These are phyloP conservation scores for Willisornis vidua DNA, from an alignment of 2,113 vertebrate species.

Conservation along the genomic window DNA sequence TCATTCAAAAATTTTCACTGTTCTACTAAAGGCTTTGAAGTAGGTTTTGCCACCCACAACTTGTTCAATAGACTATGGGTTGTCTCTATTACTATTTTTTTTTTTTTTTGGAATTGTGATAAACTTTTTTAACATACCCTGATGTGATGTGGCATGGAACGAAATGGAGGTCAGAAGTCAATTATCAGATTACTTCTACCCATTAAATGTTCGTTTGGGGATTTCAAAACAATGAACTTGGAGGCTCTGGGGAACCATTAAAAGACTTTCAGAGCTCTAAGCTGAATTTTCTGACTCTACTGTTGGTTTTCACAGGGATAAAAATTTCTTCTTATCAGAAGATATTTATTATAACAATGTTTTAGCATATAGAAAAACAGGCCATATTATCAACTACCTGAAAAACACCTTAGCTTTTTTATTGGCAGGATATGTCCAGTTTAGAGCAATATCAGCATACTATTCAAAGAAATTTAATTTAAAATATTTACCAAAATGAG, in stretches of 20 bases:
- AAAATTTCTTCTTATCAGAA: neutral
- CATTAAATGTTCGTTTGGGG: neutral
- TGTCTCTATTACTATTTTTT: neutral
- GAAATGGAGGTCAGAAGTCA: neutral
- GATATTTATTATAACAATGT: neutral
- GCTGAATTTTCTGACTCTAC: neutral
- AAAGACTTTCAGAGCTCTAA: neutral
- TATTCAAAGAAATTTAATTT: neutral
- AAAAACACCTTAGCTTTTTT: neutral
- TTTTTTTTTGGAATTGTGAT: neutral
- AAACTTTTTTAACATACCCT: neutral
- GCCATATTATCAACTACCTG: neutral
- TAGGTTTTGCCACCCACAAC: neutral
- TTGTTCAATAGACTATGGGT: neutral
- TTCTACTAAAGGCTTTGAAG: neutral
- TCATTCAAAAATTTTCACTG: neutral
- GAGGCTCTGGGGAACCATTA: neutral
- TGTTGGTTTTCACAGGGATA: neutral
- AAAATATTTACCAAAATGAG: neutral
- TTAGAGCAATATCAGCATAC: neutral
- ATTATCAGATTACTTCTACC: neutral
- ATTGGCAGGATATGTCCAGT: neutral
- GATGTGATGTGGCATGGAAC: neutral
- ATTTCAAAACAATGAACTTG: neutral
- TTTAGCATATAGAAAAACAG: neutral